Base-by-base conservation (phyloP, 2,888 invertebrate species). In the Phengaris arion region DNA sequence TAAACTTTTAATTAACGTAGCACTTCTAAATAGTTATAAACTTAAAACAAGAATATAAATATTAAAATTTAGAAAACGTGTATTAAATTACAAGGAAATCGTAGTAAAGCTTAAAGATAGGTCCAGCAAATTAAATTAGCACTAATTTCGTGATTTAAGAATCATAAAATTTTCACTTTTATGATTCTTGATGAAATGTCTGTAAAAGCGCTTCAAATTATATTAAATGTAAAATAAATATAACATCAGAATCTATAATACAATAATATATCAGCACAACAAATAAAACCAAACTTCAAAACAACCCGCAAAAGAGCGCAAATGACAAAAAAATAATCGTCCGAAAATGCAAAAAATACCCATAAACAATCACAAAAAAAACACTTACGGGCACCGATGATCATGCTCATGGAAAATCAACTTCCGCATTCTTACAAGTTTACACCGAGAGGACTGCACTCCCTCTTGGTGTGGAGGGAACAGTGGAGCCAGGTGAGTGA, bases 361-460 rank as follows among this genome's bases (percentile, higher is more conserved):
- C 13, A 51, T n/a, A 12, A 35, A 9, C 64, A 74, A 73, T 54
- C 76, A 22, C 35, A 35, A 54, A 22, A 22, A 22, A 22, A 59
- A 51, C 72, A 87, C 88, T 87, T 83, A 88, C 89, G 83, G 83
- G 74, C 89, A 89, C 4, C 86, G 82, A 51, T 87, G 70, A 74
- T 89, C 89, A 74, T 88, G 87, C 0, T 81, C 76, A 46, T 88
- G 88, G 0, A 77, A 79, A 15, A 86, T 85, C 76, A 82, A 85
- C 76, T 80, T 81, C 73, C 81, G 83, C 0, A 81, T 82, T 48
- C 77, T 80, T 83, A 85, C 59, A 68, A 77, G 55, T 73, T 74
- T 10, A 35, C 13, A 13, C 52, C 12, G 54, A 51, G 64, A 75
- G 68, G 74, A 76, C 77, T 48, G 69, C 64, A 54, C 77, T 73